Conservation (phyloP, 2,797 vertebrate genomes). For the Columba guinea region DNA sequence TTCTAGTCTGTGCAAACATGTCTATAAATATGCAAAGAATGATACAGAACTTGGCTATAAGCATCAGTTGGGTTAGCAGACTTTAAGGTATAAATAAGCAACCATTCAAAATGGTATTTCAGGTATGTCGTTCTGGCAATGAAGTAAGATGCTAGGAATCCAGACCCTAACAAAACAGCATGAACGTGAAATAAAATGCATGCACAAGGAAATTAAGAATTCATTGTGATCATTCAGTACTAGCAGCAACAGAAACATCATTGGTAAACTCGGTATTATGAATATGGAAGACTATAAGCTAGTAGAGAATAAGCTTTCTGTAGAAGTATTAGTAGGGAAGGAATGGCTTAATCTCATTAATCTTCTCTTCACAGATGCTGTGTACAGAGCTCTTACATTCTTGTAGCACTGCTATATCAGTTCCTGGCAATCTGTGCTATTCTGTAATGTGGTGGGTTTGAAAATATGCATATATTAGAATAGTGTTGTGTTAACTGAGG, state of each 20-base stretch:
- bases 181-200: neutral
- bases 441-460: neutral
- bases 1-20: neutral
- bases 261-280: neutral
- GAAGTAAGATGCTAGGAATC: neutral
- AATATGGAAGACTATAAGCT: neutral
- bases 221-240: neutral
- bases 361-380: neutral
- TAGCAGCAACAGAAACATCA: neutral
- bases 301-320: neutral
- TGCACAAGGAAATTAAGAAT: neutral
- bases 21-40: neutral
- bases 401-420: neutral
- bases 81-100: neutral
- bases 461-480: neutral
- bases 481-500: neutral
- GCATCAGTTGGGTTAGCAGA: neutral
- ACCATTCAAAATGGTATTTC: constrained; percentile 35
- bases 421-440: neutral
- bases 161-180: neutral
- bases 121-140: constrained; percentile 23
- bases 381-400: neutral
- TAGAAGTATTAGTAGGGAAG: neutral
- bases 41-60: neutral
- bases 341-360: neutral